Evolutionary conservation across 2,888 invertebrate genomes (phyloP), one percentile per base, ranked within the genome.

Genomic region (Blomia tropicalis): DNA sequence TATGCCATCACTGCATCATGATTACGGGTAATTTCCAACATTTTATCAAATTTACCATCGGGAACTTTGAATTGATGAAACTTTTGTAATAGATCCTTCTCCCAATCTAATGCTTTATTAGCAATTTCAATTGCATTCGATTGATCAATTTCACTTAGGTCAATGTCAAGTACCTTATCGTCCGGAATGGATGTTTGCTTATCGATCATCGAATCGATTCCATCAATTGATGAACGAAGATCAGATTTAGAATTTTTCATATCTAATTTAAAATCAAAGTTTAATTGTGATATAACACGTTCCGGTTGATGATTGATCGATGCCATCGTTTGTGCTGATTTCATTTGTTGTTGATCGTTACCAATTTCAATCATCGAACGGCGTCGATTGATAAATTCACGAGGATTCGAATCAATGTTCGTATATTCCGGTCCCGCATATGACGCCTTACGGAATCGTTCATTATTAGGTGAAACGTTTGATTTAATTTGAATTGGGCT

Each of bases 1-100:
- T 87, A 91, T 0, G 89, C 85, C 78, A 91, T 85, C 7, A 88
- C 77, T 0, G 90, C 85, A 69, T 92, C 91, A 71, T 90, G 87
- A 69, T 87, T 83, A 51, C 84, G 78, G 60, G 89, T 87, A 69
- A 85, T 86, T 66, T 78, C 75, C 3, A 81, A 71, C 62, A 80
- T 78, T 69, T 78, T 75, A 58, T 79, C 79, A 67, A 79, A 77
- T 0, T 78, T 77, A 69, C 80, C 79, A 7, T 22, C 43, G 14
- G 19, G n/a, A 29, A 58, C 27, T 30, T 62, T 60, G 4, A 43
- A 43, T 19, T 31, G n/a, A 23, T 36, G 56, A 25, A 64, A 63
- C 19, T 61, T 61, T 14, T 62, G 31, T 7, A 68, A 60, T 23
- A 59, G 65, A 22, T 67, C 65, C 4, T 64, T 60, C 43, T 68